Percentiles rank a stretch among this genome's conserved stretches.
Conservation (phyloP, 1,140 invertebrate genomes). For the Lepidurus couesii region DNA sequence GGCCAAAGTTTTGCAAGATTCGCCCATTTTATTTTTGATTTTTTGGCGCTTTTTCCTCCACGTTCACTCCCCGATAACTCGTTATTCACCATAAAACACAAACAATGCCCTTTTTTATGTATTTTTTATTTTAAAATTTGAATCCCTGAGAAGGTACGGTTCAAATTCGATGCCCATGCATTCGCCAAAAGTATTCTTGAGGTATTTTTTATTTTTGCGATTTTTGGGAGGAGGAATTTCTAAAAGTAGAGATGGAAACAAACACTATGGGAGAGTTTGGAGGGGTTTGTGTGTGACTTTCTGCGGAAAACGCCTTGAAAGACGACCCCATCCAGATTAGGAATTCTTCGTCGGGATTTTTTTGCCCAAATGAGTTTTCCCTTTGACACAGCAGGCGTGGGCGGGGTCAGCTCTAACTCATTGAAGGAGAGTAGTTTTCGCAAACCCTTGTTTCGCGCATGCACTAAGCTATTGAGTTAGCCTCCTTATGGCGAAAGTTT, state of each 20-base stretch:
- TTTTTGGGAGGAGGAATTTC: background rate
- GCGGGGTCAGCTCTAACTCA: too few relatives aligned
- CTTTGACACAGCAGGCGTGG: too few relatives aligned
- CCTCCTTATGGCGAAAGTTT: too few relatives aligned
- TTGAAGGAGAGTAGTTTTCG: too few relatives aligned
- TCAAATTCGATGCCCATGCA: background rate
- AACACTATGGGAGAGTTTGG: background rate
- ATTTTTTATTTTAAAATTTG: background rate
- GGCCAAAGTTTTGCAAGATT: background rate
- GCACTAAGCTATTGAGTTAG: too few relatives aligned
- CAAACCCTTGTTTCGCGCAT: too few relatives aligned
- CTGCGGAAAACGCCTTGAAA: background rate
- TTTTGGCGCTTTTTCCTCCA: background rate
- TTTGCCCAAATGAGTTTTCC: too few relatives aligned
- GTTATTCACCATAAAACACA: background rate
- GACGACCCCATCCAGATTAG: background rate
- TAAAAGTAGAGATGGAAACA: background rate
- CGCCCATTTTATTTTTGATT: background rate
- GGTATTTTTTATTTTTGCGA: slow-evolving; percentile 9
- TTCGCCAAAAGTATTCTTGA: background rate
- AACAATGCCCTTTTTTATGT: background rate
- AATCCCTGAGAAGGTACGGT: slow-evolving; percentile 3
- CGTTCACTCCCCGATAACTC: background rate
- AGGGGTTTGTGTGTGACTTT: too few relatives aligned
- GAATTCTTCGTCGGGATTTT: background rate